These are phyloP conservation scores for Tetramorium simillimum DNA, from an alignment of 1,140 invertebrate species.

Conservation along the genomic window DNA sequence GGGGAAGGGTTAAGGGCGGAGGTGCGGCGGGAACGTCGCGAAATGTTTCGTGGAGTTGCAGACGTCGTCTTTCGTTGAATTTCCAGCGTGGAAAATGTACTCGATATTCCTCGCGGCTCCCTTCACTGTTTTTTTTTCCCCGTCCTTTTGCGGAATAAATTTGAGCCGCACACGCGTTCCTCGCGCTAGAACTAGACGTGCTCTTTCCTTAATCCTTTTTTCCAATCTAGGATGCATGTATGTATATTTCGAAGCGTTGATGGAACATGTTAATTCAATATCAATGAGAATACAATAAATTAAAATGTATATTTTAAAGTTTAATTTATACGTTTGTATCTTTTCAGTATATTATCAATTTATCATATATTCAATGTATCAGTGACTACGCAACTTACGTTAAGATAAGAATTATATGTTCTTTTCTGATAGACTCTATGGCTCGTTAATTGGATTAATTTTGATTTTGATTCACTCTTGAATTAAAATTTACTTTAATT, in stretches of 20 bases:
- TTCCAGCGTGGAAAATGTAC: slow-evolving; percentile 9
- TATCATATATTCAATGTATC: too few relatives aligned
- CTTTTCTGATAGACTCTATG: too few relatives aligned
- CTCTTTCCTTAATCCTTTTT: not conserved
- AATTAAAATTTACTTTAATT: too few relatives aligned
- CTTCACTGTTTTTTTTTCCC: not conserved
- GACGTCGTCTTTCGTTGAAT: not conserved
- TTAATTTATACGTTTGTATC: too few relatives aligned
- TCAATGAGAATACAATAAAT: not conserved
- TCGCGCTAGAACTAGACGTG: not conserved
- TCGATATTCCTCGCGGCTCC: not conserved
- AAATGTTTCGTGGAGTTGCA: slow-evolving; percentile 15
- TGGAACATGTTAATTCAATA: not conserved
- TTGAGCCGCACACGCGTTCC: not conserved
- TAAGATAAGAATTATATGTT: too few relatives aligned
- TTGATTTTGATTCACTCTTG: too few relatives aligned
- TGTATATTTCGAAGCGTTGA: not conserved
- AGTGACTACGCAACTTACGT: too few relatives aligned
- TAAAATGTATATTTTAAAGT: too few relatives aligned
- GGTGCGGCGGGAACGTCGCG: slow-evolving; percentile 2
- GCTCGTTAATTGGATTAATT: too few relatives aligned
- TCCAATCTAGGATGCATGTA: too few relatives aligned
- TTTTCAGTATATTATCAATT: too few relatives aligned
- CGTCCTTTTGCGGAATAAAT: not conserved
- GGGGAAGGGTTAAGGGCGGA: not conserved